A percentile compares a stretch with the other conserved stretches of the same genome.
These are phyloP conservation scores for Stomatorhinus walkeri DNA, from an alignment of 2,797 vertebrate genomes.

Conservation along the genomic window DNA sequence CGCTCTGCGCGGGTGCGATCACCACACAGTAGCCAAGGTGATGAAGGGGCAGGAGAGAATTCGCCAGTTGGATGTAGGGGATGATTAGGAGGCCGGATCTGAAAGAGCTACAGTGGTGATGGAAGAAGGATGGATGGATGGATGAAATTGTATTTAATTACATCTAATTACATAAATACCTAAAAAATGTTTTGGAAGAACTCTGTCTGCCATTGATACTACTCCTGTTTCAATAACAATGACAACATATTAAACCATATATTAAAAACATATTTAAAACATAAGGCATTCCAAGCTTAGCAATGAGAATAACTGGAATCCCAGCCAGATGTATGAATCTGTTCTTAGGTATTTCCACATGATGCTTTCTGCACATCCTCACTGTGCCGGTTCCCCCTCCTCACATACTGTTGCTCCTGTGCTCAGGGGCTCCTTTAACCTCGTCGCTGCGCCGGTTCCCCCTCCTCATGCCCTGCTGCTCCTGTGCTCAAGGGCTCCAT, in stretches of 20 bases:
- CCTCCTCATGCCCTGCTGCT: neutral
- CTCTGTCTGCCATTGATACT: neutral
- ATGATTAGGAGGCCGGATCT: neutral
- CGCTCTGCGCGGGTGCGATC: neutral
- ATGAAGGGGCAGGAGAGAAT: neutral
- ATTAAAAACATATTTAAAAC: neutral
- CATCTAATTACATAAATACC: neutral
- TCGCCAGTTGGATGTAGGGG: neutral
- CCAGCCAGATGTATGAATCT: neutral
- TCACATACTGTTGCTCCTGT: too few relatives aligned
- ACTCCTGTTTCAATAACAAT: neutral
- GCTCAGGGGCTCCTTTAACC: neutral
- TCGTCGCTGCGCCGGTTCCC: neutral
- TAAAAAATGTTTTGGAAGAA: neutral
- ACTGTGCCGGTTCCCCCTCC: too few relatives aligned
- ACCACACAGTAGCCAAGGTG: neutral
- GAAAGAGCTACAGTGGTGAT: neutral
- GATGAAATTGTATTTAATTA: neutral
- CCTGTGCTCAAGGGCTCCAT: neutral
- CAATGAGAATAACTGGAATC: neutral
- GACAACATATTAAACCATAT: neutral
- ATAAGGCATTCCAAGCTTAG: neutral
- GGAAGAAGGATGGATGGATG: neutral
- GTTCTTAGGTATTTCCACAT: neutral
- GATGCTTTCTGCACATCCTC: neutral